Evolutionary conservation across 2,113 vertebrate genomes (phyloP), one percentile per base, ranked within the genome.

Genomic region (Prietella phreatophila): DNA sequence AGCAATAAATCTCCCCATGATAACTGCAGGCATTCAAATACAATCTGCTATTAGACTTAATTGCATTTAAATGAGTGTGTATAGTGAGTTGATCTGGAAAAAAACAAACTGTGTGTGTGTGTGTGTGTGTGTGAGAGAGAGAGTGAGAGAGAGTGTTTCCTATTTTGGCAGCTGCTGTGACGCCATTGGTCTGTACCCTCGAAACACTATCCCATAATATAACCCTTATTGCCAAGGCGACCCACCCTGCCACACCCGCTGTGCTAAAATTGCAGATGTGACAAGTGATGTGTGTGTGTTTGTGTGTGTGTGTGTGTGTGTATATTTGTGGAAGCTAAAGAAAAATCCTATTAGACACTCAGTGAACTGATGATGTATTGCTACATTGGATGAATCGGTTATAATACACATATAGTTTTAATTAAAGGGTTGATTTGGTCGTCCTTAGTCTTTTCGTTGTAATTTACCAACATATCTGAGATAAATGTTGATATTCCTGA

Each of bases 101-200:
- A 47, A 14, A 10, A 11, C 4, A 15, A 8, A 61, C 30, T 87
- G 81, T 58, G 36, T 78, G 53, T 88, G 55, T 73, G 20, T 61
- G 27, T 65, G 33, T 83, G 2, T 56, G 61, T 75, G n/a, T 83
- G 27, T 65, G 33, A 75, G 2, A 39, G 61, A 50, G n/a, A 39
- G 39, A 42, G 39, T 5, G 39, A 42, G 39, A 42, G 39, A 42
- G 39, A 39, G 4, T 83, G 71, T 82, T 80, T 85, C 27, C 76
- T 79, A 25, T 50, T 86, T 50, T 65, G 47, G 61, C 89, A 94
- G 90, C 93, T 94, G 87, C 91, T 93, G 91, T 93, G 90, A 93
- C 87, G 89, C 91, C 92, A 91, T 92, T n/a, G 11, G 90, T 94
- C 94, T 96, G 93, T 90, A 90, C 63, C 85, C 39, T 88, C 88